Evolutionary conservation across 2,888 invertebrate species (phyloP), one percentile per base, ranked within the genome.

Genomic region (Lepidochrysops patricia): DNA sequence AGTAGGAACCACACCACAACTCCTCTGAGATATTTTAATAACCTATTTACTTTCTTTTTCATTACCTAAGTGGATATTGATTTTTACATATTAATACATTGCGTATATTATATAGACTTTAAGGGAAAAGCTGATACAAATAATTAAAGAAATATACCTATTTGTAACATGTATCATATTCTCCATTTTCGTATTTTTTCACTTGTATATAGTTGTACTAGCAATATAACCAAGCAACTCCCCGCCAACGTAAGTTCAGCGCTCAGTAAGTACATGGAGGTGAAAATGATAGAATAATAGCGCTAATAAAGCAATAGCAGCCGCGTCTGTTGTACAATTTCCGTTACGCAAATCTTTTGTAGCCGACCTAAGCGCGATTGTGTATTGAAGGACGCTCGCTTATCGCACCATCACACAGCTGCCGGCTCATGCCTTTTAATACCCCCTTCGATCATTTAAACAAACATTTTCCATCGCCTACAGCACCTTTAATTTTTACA

Each of bases 401-500:
- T 84, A 87, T 85, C 86, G 76, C 67, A 66, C 80, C 75, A 84
- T 84, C 84, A 70, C 65, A 79, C 87, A 85, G 86, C 85, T 85
- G 87, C 79, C 77, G 72, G 65, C 72, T 77, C 27, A 5, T 74
- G 67, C 68, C 74, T 78, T 78, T 80, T 78, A 75, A 61, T 62
- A 62, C 37, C 50, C 64, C 65, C 61, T 60, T 60, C 58, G 60
- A 65, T 61, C 52, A 32, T 15, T 58, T 52, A 34, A 43, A 48
- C 57, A 56, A 19, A 57, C 32, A 50, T 52, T 43, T 37, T 43
- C 26, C 23, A 35, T 32, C 26, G 50, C 25, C 26, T 5, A 6
- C 25, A 50, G 50, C 50, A 50, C 50, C 50, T 25, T 52, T 54
- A 54, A 54, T 32, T 54, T 26, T 26, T 25, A n/a, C 13, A 2